A percentile compares a stretch with the other conserved stretches of the same genome.
Evolutionary conservation across 2,113 vertebrate species (phyloP).

Genomic region (Myodes glareolus): DNA sequence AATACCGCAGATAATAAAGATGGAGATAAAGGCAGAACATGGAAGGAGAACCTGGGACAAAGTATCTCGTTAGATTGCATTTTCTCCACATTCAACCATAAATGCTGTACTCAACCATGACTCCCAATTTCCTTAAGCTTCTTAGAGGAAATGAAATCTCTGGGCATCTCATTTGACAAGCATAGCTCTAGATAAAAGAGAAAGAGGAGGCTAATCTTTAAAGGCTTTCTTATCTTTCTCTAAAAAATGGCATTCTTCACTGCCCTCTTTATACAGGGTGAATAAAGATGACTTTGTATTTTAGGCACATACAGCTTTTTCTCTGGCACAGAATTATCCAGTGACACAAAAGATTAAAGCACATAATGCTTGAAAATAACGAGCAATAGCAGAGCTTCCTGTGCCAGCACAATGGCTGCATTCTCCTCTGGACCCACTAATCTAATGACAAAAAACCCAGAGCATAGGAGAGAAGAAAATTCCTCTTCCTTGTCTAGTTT

Average conservation of each 20-base stretch:
- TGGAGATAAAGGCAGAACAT: conserved; percentile 54
- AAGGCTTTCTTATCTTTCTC: conserved; percentile 62
- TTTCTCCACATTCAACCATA: conserved; percentile 47
- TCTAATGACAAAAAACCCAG: conserved; percentile 52
- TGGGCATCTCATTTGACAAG: conserved; percentile 45
- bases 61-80: conserved; percentile 29
- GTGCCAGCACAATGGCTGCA: conserved; percentile 1
- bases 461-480: conserved; percentile 58
- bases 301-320: conserved; percentile 60
- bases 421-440: conserved; percentile 57
- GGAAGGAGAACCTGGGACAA: conserved; percentile 43
- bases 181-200: conserved; percentile 72
- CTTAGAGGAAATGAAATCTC: conserved; percentile 61
- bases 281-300: conserved; percentile 72
- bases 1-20: conserved; percentile 46
- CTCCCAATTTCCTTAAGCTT: conserved; percentile 64
- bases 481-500: conserved; percentile 42
- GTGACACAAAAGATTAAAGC: conserved; percentile 67
- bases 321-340: conserved; percentile 59
- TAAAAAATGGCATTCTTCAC: conserved; percentile 66
- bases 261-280: conserved; percentile 68
- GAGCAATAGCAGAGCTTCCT: conserved; percentile 58
- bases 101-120: not conserved
- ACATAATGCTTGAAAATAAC: conserved; percentile 70
- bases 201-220: conserved; percentile 67